Conservation (phyloP, 1,140 invertebrate species). For the Agraylea sexmaculata region DNA sequence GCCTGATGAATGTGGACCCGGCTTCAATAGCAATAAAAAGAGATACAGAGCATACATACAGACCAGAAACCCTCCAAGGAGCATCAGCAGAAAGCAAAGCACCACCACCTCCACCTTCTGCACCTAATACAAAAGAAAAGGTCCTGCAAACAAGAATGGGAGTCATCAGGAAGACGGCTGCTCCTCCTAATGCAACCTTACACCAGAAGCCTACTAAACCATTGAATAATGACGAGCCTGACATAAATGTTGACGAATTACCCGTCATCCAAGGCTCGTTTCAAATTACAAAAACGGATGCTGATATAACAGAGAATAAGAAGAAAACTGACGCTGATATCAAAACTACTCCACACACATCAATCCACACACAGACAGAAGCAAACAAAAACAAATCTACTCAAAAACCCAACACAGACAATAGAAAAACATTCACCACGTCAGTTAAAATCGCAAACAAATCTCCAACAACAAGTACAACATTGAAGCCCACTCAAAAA, state of each 20-base stretch:
- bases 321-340: constrained; percentile 26
- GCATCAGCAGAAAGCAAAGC: constrained; percentile 32
- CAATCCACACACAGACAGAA: constrained; percentile 33
- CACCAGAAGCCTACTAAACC: constrained; percentile 24
- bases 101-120: constrained; percentile 25
- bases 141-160: constrained; percentile 34
- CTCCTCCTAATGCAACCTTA: constrained; percentile 27
- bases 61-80: constrained; percentile 35
- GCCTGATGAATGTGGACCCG: constrained; percentile 53
- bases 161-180: constrained; percentile 40
- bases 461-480: constrained; percentile 23
- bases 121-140: constrained; percentile 33
- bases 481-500: constrained; percentile 25
- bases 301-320: constrained; percentile 48
- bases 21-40: constrained; percentile 51
- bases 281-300: constrained; percentile 48
- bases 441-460: constrained; percentile 24
- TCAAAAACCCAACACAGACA: constrained; percentile 17
- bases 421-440: constrained; percentile 19
- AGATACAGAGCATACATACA: constrained; percentile 40
- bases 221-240: constrained; percentile 35
- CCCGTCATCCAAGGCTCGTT: constrained; percentile 47
- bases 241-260: constrained; percentile 42
- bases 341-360: constrained; percentile 25
- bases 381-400: constrained; percentile 31